Base-by-base conservation (phyloP, 1,140 invertebrate species). In the Brachystomella parvula region DNA sequence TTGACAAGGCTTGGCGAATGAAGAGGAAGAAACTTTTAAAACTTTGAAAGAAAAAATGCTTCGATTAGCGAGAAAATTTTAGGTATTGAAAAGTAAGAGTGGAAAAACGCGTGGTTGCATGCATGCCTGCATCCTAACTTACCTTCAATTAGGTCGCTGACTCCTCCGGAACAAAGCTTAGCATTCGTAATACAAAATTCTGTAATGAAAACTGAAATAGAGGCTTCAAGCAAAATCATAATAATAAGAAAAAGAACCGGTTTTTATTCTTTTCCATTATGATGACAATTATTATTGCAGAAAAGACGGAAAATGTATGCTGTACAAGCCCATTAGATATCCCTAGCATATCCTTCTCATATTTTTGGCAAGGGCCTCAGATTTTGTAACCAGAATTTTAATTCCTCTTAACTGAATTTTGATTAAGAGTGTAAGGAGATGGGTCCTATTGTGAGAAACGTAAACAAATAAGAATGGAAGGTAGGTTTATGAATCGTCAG, bases 81-180 rank as follows among this genome's bases (percentile, higher is more conserved):
- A n/a, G n/a, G 39, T 44, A n/a, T 9, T 44, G n/a, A 44, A 44
- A 12, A n/a, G 39, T 44, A n/a, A 44, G 39, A 44, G 39, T 44
- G 39, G 39, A 12, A 53, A 53, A 53, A 24, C 24, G 49, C 49
- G 49, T 53, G 49, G 49, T 53, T 53, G 49, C 49, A 53, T 53
- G 21, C 21, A 24, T 3, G 12, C 24, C 6, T 24, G 49, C 39
- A 12, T 44, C 24, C 49, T 24, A 26, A 19, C 24, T 6, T 17
- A n/a, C n/a, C n/a, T 19, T 17, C 24, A 53, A 39, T 39, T 53
- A 24, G 49, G 49, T 53, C 49, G 49, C 3, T 24, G 9, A 53
- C 49, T 53, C 49, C 49, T 53, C 49, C 49, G 49, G 49, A 53
- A 53, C 24, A 53, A 53, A 12, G 49, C 49, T 17, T 26, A 24